phyloP scores from a whole-genome alignment of 2,888 invertebrate species.

The Digitonthophagus gazella region DNA sequence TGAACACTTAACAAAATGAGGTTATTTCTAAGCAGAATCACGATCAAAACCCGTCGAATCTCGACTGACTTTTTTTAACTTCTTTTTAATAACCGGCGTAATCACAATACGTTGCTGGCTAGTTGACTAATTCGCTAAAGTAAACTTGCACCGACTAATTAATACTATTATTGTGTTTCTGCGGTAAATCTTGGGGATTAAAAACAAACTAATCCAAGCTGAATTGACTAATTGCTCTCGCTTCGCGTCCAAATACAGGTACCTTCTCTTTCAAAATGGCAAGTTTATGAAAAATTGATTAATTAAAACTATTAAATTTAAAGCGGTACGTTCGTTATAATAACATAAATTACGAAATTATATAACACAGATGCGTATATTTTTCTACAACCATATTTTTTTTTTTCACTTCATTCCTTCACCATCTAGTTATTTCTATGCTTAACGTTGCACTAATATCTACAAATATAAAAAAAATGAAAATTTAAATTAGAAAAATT shows the following conservation, averaged over 20 bases:
- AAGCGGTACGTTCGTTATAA: not conserved
- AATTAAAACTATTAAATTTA: not conserved
- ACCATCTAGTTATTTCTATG: slow-evolving; percentile 5
- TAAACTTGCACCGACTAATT: not conserved
- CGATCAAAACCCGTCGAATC: not conserved
- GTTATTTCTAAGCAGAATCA: not conserved
- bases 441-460: slow-evolving; percentile 23
- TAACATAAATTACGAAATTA: no score
- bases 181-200: no score
- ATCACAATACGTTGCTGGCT: not conserved
- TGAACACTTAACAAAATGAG: not conserved
- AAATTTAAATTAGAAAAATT: not conserved
- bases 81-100: not conserved
- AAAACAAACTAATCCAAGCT: not conserved
- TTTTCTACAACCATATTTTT: not conserved
- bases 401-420: not conserved
- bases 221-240: not conserved
- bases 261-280: not conserved
- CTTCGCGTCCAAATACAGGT: not conserved
- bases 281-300: not conserved
- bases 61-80: not conserved
- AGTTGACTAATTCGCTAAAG: not conserved
- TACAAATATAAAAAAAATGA: slow-evolving; percentile 14
- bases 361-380: no score
- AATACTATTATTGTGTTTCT: not conserved